These are phyloP conservation scores for Stenotaenia linearis DNA, from an alignment of 2,888 invertebrate genomes.

Conservation along the genomic window DNA sequence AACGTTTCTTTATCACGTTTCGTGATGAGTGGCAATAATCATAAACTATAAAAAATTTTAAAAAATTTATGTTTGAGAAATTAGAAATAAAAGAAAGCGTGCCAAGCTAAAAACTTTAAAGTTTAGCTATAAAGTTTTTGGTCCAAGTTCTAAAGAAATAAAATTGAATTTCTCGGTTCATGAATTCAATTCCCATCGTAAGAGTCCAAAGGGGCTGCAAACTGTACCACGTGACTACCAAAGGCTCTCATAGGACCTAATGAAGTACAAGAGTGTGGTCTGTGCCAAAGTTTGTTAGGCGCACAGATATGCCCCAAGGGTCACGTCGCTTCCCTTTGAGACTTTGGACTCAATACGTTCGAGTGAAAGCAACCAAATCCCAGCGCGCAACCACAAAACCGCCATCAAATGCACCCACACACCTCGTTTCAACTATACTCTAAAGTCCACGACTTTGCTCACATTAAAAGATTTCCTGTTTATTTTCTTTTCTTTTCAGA, in stretches of 20 bases:
- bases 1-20: neutral
- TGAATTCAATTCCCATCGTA: neutral
- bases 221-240: neutral
- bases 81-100: too few relatives aligned
- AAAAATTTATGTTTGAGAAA: neutral
- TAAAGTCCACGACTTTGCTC: neutral
- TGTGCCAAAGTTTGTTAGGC: slow-evolving; percentile 19
- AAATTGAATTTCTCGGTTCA: neutral
- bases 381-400: slow-evolving; percentile 4
- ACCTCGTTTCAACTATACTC: neutral
- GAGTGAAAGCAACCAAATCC: slow-evolving; percentile 6
- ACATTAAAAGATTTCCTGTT: neutral
- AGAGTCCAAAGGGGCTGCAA: neutral
- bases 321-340: neutral
- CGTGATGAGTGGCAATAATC: neutral
- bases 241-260: neutral
- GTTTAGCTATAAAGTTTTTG: neutral
- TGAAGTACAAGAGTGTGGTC: slow-evolving; percentile 12
- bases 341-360: slow-evolving; percentile 1
- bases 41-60: too few relatives aligned
- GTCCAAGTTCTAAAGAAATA: neutral
- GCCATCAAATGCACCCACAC: slow-evolving; percentile 3
- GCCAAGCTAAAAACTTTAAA: neutral
- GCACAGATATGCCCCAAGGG: slow-evolving; percentile 1
- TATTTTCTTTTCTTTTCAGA: neutral